phyloP scores from a whole-genome alignment of 2,888 invertebrate species.

The Melitaea athalia region DNA sequence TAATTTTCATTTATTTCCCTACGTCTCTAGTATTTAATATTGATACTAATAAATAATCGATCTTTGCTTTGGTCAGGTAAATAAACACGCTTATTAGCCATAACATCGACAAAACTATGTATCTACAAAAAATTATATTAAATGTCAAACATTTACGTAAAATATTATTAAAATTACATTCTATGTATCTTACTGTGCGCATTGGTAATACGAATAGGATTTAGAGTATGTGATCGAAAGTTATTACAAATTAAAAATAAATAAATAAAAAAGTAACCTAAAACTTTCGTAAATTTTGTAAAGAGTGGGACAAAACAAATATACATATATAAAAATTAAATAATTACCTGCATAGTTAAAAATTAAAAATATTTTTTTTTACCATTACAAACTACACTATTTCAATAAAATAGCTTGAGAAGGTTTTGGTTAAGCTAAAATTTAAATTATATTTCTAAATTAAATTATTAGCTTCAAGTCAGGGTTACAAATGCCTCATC shows the following conservation, averaged over 20 bases:
- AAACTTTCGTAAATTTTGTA: background rate
- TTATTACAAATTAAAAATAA: conserved; percentile 42
- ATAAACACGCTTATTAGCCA: background rate
- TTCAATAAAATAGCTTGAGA: no score
- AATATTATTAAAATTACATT: conserved; percentile 41
- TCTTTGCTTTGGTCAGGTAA: background rate
- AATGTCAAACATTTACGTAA: conserved; percentile 50
- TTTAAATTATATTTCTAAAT: no score
- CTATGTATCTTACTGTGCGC: conserved; percentile 70
- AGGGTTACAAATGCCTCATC: no score
- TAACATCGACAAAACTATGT: conserved; percentile 12
- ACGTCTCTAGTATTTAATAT: background rate
- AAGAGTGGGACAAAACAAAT: no score
- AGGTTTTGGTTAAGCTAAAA: no score
- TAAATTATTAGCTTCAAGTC: no score
- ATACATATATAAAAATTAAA: no score
- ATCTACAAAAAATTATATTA: conserved; percentile 44
- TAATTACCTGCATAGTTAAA: no score
- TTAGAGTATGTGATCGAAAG: conserved; percentile 50
- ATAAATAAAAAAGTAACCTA: conserved; percentile 4
- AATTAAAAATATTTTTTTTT: no score
- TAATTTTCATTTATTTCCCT: no score
- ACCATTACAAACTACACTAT: no score
- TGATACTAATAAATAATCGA: background rate
- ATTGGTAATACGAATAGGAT: conserved; percentile 68